Percentiles rank a stretch among this genome's conserved stretches.
Evolutionary conservation across 1,140 invertebrate genomes (phyloP).

Genomic region (Drosophila rufa): DNA sequence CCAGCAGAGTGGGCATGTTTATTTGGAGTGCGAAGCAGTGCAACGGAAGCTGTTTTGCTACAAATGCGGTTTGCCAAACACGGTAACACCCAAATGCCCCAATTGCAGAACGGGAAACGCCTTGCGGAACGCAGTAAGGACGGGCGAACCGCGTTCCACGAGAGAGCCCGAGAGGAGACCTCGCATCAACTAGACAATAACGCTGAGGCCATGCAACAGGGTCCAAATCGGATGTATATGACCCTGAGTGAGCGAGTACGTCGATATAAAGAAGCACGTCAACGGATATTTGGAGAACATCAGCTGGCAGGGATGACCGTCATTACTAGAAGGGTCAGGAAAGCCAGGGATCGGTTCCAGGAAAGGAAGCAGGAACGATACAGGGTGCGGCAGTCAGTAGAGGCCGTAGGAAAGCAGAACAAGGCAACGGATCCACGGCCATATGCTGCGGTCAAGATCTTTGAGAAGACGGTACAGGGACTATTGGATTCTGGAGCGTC

Average conservation of each 20-base stretch:
- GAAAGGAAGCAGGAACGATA: neutral
- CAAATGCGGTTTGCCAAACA: neutral
- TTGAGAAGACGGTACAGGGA: neutral
- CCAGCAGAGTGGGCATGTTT: neutral
- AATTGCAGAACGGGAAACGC: neutral
- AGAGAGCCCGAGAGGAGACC: neutral
- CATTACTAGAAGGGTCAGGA: neutral
- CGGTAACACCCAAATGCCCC: neutral
- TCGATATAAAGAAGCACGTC: no score
- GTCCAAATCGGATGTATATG: no score
- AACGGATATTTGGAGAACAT: no score
- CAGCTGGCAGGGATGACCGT: no score
- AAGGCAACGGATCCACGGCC: no score
- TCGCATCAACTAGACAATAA: no score
- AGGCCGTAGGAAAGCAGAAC: neutral
- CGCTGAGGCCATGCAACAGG: no score
- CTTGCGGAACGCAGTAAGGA: neutral
- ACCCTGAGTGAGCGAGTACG: no score
- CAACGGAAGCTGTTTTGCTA: neutral
- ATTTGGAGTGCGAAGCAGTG: neutral
- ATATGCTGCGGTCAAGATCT: neutral
- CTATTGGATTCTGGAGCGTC: neutral
- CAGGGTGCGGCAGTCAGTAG: neutral
- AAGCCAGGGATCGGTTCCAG: neutral
- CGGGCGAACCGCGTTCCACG: neutral